Evolutionary conservation across 2,888 invertebrate genomes (phyloP), one percentile per base, ranked within the genome.

Genomic region (Agrochola litura): DNA sequence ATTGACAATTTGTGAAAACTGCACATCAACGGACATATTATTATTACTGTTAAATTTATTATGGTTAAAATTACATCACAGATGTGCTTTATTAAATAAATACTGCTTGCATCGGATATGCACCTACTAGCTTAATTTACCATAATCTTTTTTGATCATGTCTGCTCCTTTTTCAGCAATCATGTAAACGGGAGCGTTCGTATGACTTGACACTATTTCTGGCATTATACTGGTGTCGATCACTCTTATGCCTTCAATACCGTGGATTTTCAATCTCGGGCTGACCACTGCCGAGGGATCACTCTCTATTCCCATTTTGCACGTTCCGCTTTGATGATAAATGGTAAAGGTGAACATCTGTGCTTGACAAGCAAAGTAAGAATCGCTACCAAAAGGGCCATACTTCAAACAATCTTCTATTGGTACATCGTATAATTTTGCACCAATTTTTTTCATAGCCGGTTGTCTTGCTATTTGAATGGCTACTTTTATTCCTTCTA

Each of bases 221-320:
- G 98, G 98, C 97, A 98, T 98, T 63, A 98, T 97, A 84, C 98
- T 98, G 0, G 98, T 98, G 91, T 98, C 98, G 77, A 98, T 97
- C 0, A 98, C 98, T 84, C 98, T 95, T 61, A 98, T 93, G 8
- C 97, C 97, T 22, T 97, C 94, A 19, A 98, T 95, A 10, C 98
- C 98, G 88, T 98, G 97, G 0, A 98, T 97, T 85, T 95, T 95
- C 74, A 98, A 90, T 86, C 97, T 94, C 2, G 97, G 95, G 90
- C 98, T 97, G 0, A 98, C 98, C 0, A 98, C 98, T 0, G 98
- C 97, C 12, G 96, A 93, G 16, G 97, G 97, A 90, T 98, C 97
- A 1, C 88, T 91, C 56, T 90, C 86, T 0, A 96, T 94, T 0
- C 97, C 98, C 98, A 98, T 98, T 90, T 97, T 97, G 88, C 98